Base-by-base conservation (phyloP, 2,113 vertebrate species). In the Ivindomyrus marchei region DNA sequence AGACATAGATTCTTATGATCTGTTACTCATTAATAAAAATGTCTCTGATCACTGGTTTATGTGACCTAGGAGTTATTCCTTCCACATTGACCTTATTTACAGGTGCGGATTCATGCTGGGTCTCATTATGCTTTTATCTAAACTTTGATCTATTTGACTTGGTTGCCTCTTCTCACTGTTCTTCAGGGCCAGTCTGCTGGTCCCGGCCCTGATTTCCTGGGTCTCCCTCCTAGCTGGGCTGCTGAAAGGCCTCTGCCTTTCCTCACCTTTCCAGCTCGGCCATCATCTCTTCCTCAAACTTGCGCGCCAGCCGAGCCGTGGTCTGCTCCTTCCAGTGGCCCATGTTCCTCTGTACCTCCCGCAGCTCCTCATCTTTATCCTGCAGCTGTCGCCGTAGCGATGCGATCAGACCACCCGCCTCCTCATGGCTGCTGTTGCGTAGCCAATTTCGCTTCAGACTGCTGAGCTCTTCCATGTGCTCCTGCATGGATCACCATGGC, bases 381-480 rank as follows among this genome's bases (percentile, higher is more conserved):
- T 88, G 90, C 56, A 95, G 93, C 92, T 96, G 95, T 87, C 93
- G 95, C 80, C 91, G 93, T 36, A 96, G 92, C 70, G 90, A 92
- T 0, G 49, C 92, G 56, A 89, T 91, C 46, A 45, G 88, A 45
- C 93, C 92, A 45, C 91, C 93, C 4, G 42, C 90, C 10, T 91
- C 93, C 0, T 46, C 89, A 19, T 19, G 31, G 31, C 88, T 93
- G 62, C 90, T 91, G 3, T 93, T 93, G 56, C 84, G 90, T 86
- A 91, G 5, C 53, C 90, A 93, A 74, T 89, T 66, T 88, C 92
- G 89, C 90, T 92, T 95, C 91, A 96, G 88, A 74, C 92, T 90
- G 87, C 95, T 94, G 86, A 97, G 89, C 93, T 96, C 96, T 89
- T 96, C 94, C 4, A 96, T 91, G 92, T 96, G 96, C 83, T 97